Base-by-base conservation (phyloP, 1,140 invertebrate species). In the Ylistrum balloti region DNA sequence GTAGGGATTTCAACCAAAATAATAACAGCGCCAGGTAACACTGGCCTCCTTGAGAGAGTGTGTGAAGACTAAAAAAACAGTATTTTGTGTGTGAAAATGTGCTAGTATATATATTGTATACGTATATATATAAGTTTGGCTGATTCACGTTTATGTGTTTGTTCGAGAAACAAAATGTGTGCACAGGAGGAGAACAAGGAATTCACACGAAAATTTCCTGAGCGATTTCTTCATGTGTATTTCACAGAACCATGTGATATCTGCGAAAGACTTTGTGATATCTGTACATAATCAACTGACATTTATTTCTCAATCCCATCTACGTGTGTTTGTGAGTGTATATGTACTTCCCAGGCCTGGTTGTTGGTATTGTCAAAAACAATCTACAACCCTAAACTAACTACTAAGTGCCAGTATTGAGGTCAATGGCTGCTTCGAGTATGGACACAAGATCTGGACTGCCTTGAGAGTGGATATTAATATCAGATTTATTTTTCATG, bases 381-480 rank as follows among this genome's bases (percentile, higher is more conserved):
- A 74, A 74, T 74, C 56, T 74, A 74, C 56, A 74, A 74, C 56
- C 56, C 56, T 74, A 74, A 74, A 74, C 56, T 74, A 74, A 74
- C 56, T 28, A 74, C 56, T 74, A 74, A 74, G 56, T 74, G 56
- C 56, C 56, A 74, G 56, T 74, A 5, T 74, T 74, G 22, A 74
- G 56, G 56, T n/a, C n/a, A 11, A 5, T 74, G 56, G 28, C 56
- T 7, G 13, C 35, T 38, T 38, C 13, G 35, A 13, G 56, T n/a
- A 28, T 74, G 22, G 56, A 7, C n/a, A n/a, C 17, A n/a, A 5
- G 17, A 45, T 45, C 41, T 17, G 1, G 56, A 74, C 56, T 74
- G 56, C 56, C 56, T n/a, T 74, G 56, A 74, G n/a, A 28, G 0
- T 74, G n/a, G 56, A 3, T 74, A 28, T 5, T 48, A n/a, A n/a